Base-by-base conservation (phyloP, 92 coral and sea anemone genomes). In the Epizoanthus illoricatus region DNA sequence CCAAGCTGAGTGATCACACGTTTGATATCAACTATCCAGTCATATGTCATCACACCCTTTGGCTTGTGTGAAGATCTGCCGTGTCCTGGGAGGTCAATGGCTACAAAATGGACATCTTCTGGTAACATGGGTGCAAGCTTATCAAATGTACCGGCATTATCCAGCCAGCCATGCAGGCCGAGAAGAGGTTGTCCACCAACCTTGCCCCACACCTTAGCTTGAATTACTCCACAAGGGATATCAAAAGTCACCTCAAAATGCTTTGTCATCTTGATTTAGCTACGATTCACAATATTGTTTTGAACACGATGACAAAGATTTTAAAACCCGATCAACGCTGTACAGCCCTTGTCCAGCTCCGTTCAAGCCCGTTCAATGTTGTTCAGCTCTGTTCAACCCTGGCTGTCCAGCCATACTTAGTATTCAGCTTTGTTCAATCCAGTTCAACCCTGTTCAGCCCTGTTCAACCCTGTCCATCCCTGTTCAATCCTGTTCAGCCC, bases 141-240 rank as follows among this genome's bases (percentile, higher is more conserved):
- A 45, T 90, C 92, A 74, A 90, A 92, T 28, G 97, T 88, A 65
- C 88, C 88, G 11, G 92, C 94, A 23, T 92, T 92, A 61, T 92
- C 97, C 54, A 90, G 72, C 92, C 90, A 90, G 7, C 97, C 97
- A 69, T 92, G 97, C 15, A 92, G 87, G 36, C 97, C 94, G 8
- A 92, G 79, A 41, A 92, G 72, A 52, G 92, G 93, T 64, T 75
- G 83, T 0, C 92, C 94, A 24, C 76, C 61, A 33, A 76, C 65
- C 2, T 65, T 73, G 43, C 97, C 97, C 92, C 97, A 92, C 10
- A 80, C 86, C 70, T 90, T 90, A 2, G 88, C 94, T 71, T 79
- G 83, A 80, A 92, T 90, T 68, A 84, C 79, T 57, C 97, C 97
- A 93, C 94, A 90, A 59, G 97, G 97, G 42, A 86, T 90, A 6